Evolutionary conservation across 2,113 vertebrate genomes (phyloP), one percentile per base, ranked within the genome.

Genomic region (Rhombomys opimus): DNA sequence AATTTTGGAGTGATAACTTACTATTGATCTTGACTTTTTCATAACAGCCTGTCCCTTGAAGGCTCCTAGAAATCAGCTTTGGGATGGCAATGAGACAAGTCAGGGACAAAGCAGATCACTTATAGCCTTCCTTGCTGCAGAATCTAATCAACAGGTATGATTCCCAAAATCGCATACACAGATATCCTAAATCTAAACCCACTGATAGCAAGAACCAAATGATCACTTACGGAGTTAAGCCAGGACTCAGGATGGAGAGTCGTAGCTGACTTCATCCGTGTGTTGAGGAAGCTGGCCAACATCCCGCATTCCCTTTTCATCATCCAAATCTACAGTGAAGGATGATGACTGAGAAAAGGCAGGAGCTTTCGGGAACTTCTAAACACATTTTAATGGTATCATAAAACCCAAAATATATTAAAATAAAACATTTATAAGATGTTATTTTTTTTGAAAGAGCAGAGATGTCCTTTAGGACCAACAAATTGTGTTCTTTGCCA

Each of bases 1-100:
- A 96, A 95, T 97, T 98, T 98, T 98, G 96, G 97, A 84, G 78
- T 68, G 78, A 97, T 89, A 97, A 82, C 98, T 98, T 96, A 92
- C 96, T 97, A 97, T 96, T 98, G 93, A 94, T 81, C 97, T 98
- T 97, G 96, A 91, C 77, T 97, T 98, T 98, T 97, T 97, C 95
- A 95, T 97, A 94, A 82, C 90, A 97, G 82, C 96, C 91, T 89
- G 65, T 97, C 92, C 96, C 97, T 97, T 88, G 95, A 98, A 98
- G 97, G 84, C 82, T 97, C 63, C 95, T 93, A 94, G 50, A 97
- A 72, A 97, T 98, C 96, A 97, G 5, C 95, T 97, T 97, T 73
- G 94, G 96, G 94, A 96, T 96, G 94, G 85, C 95, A 97, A 82
- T 95, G 88, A 97, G 95, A 97, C 80, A 96, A 95, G 93, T 95